These are phyloP conservation scores for Tichodroma muraria DNA, from an alignment of 2,113 vertebrate genomes.

Conservation along the genomic window DNA sequence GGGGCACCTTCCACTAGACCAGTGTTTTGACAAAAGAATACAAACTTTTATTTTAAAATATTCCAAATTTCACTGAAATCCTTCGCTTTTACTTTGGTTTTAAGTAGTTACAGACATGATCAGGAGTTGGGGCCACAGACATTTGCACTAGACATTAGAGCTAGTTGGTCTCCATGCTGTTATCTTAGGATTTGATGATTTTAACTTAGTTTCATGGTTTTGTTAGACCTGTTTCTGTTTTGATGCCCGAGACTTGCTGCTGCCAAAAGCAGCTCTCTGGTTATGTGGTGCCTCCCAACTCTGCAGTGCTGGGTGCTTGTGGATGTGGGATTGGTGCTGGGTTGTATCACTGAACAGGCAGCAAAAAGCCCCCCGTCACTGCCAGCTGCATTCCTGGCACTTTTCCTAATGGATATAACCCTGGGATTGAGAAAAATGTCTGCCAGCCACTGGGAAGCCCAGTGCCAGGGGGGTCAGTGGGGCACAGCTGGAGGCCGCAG, in stretches of 20 bases:
- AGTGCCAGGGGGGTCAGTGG: neutral
- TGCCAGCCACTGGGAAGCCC: neutral
- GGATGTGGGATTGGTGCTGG: neutral
- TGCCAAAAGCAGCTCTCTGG: neutral
- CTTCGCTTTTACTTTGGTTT: neutral
- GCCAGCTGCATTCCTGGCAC: neutral
- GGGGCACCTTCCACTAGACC: neutral
- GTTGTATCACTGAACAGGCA: neutral
- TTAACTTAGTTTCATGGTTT: neutral
- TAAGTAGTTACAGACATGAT: neutral
- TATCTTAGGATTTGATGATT: neutral
- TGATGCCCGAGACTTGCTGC: neutral
- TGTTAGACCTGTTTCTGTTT: neutral
- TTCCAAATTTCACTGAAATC: neutral
- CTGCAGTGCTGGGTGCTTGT: neutral
- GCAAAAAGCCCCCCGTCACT: neutral
- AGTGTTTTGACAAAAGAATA: neutral
- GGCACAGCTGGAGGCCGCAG: fast-evolving
- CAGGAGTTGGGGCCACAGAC: neutral
- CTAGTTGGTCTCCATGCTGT: neutral
- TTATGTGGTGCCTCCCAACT: neutral
- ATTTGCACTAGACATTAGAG: neutral
- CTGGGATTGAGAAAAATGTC: neutral
- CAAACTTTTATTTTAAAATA: neutral
- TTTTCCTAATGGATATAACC: too few relatives aligned